Evolutionary conservation across 2,888 invertebrate species (phyloP), one percentile per base, ranked within the genome.

Genomic region (Cheiracanthium punctorium): DNA sequence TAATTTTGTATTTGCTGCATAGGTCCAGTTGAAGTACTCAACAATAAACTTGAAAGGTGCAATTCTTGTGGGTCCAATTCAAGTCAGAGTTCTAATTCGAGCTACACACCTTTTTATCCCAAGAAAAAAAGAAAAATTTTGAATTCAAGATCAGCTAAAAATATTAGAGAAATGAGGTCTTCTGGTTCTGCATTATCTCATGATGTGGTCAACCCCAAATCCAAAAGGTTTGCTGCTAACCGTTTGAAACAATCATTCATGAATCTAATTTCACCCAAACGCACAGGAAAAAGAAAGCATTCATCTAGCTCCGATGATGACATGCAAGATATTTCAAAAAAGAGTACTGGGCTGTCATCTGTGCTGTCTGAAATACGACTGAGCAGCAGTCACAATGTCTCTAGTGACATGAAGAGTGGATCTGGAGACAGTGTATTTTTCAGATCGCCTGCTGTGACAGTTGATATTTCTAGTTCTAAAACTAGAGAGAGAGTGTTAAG

Each of bases 41-140:
- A 28, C 67, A 72, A 37, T 17, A 80, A 73, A 24, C 24, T 74
- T 4, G 72, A 10, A 14, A 65, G 58, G 58, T 12, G 30, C n/a
- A 29, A 87, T n/a, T 87, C 87, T n/a, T 69, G 77, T 67, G 81
- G 52, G 0, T 81, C 80, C 1, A 64, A 28, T 32, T 81, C 87
- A 29, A 85, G 79, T 28, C 72, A 79, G 10, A 76, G 69, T 33
- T 80, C 86, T 7, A 69, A 65, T 81, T 74, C 67, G 2, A 86
- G 41, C 67, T 58, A 7, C 20, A 87, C 87, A n/a, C 87, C 87
- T 10, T 87, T 71, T 37, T 73, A 41, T n/a, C 87, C 87, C 0
- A 81, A 77, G 24, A 52, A 80, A 33, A 87, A 87, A 58, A 65
- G 81, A 43, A 87, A 87, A 81, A 77, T 87, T 58, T 71, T 81